Conservation (phyloP, 1,140 invertebrate genomes). For the Euwallacea similis region DNA sequence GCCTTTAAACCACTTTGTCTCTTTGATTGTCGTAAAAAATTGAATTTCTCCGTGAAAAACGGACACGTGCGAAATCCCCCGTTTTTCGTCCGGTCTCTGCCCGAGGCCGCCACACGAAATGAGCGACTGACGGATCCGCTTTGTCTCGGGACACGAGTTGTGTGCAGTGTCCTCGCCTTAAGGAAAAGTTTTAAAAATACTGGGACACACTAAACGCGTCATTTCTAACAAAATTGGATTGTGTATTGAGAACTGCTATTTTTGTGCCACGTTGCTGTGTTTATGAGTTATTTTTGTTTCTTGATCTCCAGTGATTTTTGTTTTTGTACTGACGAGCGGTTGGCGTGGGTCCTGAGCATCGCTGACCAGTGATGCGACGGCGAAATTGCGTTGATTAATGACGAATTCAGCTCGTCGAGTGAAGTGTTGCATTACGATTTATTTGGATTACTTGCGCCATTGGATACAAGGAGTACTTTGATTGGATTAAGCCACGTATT, state of each 20-base stretch:
- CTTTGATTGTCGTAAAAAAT: conserved; percentile 18
- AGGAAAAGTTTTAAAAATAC: conserved; percentile 28
- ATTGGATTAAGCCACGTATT: neutral
- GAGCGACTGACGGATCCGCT: neutral
- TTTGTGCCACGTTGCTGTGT: conserved; percentile 28
- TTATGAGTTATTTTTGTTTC: conserved; percentile 29
- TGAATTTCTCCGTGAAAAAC: neutral
- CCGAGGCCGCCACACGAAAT: neutral
- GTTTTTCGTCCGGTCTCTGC: neutral
- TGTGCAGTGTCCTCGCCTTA: conserved; percentile 8
- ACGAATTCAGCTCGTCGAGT: neutral
- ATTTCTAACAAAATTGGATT: conserved; percentile 20
- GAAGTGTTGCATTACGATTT: conserved; percentile 1
- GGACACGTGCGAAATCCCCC: neutral
- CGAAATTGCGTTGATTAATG: neutral
- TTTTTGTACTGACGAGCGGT: conserved; percentile 7
- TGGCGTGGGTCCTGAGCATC: conserved; percentile 8
- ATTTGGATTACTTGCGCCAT: conserved; percentile 2
- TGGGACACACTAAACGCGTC: conserved; percentile 20
- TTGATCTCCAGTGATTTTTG: conserved; percentile 10
- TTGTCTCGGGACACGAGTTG: neutral
- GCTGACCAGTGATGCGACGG: conserved; percentile 10
- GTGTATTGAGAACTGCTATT: conserved; percentile 30
- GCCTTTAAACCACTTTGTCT: conserved; percentile 30
- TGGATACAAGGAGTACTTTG: conserved; percentile 1